Percentiles rank a stretch among this genome's conserved stretches.
These are phyloP conservation scores for Periplaneta americana DNA, from an alignment of 1,140 invertebrate species.

Conservation along the genomic window DNA sequence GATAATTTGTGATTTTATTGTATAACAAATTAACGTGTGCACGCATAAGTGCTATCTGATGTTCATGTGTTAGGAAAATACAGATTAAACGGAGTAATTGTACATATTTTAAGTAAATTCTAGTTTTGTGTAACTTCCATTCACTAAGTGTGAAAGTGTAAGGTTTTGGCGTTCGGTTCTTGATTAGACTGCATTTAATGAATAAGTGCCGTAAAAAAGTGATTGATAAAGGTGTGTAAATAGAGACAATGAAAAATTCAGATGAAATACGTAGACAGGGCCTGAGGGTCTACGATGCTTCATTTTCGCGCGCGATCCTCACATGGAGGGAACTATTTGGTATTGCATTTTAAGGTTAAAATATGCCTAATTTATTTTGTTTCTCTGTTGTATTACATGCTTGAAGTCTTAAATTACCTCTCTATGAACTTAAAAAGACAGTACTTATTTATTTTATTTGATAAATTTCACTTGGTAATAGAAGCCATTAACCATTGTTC, in stretches of 20 bases:
- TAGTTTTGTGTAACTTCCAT: neutral
- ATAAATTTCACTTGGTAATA: neutral
- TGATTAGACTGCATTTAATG: neutral
- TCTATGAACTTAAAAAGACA: neutral
- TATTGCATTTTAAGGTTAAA: neutral
- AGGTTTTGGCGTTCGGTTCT: neutral
- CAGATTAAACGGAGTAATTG: neutral
- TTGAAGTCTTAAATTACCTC: neutral
- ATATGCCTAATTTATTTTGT: neutral
- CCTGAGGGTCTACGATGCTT: neutral
- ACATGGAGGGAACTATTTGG: neutral
- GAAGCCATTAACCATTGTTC: neutral
- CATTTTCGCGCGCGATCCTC: neutral
- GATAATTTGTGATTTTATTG: neutral
- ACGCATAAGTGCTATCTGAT: neutral
- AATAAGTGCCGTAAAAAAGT: neutral
- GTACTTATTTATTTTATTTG: neutral
- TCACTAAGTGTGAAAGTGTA: neutral
- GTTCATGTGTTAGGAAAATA: neutral
- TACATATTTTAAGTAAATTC: too few relatives aligned
- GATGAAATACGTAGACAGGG: neutral
- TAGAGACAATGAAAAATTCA: neutral
- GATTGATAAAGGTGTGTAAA: neutral
- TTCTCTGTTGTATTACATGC: neutral
- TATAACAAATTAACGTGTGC: neutral